Evolutionary conservation across 2,113 vertebrate genomes (phyloP).

Genomic region (Galemys pyrenaicus): DNA sequence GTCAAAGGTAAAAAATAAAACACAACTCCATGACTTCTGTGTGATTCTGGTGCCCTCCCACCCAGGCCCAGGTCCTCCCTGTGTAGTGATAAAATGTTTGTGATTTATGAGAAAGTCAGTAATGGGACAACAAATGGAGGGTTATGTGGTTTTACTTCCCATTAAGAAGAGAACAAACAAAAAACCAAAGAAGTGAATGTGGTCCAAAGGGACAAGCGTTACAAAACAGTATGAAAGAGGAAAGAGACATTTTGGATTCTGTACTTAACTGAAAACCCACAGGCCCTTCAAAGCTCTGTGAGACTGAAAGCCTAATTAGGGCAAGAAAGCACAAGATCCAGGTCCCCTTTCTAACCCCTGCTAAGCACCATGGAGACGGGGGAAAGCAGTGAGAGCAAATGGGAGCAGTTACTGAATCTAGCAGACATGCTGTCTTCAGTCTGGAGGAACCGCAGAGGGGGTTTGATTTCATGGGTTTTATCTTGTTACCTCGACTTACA

Average conservation of each 20-base stretch:
- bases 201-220: background rate
- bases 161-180: background rate
- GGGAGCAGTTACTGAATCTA: background rate
- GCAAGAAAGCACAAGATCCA: background rate
- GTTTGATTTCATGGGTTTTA: background rate
- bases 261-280: background rate
- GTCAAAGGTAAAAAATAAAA: background rate
- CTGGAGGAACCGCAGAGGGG: background rate
- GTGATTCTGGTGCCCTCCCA: background rate
- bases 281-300: slow-evolving; percentile 17
- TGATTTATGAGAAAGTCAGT: background rate
- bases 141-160: background rate
- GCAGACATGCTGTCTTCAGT: background rate
- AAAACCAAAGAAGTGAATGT: background rate
- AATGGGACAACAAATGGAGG: background rate
- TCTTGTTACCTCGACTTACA: background rate
- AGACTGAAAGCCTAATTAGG: background rate
- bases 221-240: background rate
- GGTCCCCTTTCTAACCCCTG: background rate
- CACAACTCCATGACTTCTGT: too few relatives aligned
- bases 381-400: background rate
- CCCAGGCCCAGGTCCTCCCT: background rate
- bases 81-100: background rate
- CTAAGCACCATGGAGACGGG: background rate
- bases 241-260: background rate